Evolutionary conservation across 2,113 vertebrate species (phyloP), one percentile per base, ranked within the genome.

Genomic region (Crotophaga sulcirostris): DNA sequence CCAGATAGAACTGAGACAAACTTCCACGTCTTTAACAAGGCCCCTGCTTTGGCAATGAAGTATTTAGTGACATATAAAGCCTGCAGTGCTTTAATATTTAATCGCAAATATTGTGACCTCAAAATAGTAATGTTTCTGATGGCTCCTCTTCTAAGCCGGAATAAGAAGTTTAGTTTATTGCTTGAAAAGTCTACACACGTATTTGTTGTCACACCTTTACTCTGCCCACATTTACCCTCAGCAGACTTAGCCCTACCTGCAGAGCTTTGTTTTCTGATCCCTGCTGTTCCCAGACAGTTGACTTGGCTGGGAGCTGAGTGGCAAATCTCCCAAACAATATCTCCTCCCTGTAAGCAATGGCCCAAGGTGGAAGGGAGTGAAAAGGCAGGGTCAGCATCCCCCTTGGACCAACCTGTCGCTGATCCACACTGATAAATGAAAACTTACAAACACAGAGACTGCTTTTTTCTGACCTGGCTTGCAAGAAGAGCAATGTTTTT

Each of bases 361-460:
- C 51, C 25, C 0, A 1, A 40, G 33, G 18, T 45, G 15, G 23
- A 51, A 68, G 13, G 17, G 34, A 77, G 33, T 0, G 1, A 29
- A 49, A 44, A n/a, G 28, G 23, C 25, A 66, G 15, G 36, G 16
- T 55, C 54, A 79, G 18, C 38, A 29, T 16, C 26, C 10, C 6
- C 10, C 31, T 58, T 78, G 36, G 38, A 62, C 26, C 20, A 75
- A 8, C 5, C n/a, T 60, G 38, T 56, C 33, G 47, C 7, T 87
- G 10, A 20, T 31, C 45, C 54, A 19, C 13, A 21, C 5, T 34
- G 24, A 45, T 45, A n/a, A 49, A 20, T 49, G 47, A 49, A 49
- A 49, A 49, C 47, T 23, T 49, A 49, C 11, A 12, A 10, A 47
- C 18, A 17, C 47, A 47, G 9, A 20, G 47, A 49, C 47, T 54